Base-by-base conservation (phyloP, 2,113 vertebrate genomes). In the Hippopotamus amphibius region DNA sequence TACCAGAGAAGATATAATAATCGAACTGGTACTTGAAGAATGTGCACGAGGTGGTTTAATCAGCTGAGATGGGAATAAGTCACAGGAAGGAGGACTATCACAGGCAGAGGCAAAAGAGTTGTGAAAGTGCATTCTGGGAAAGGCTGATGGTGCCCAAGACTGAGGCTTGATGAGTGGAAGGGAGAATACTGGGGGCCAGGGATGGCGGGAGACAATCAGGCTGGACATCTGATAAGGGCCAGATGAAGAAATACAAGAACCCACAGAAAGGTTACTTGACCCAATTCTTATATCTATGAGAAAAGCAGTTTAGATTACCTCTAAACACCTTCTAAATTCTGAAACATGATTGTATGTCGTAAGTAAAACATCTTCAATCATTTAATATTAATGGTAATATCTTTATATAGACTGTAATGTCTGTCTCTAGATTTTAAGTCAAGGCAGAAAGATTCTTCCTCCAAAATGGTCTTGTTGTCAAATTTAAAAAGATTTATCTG, bases 311-410 rank as follows among this genome's bases (percentile, higher is more conserved):
- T 87, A 33, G 21, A 41, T 79, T 63, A 63, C 9, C 53, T 93
- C 30, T 55, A 63, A 94, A 93, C 28, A 24, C 28, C 91, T 83
- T 57, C 77, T 33, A 93, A 90, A 76, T 85, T 96, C 53, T 65
- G 63, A 84, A 85, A 28, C 26, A 22, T 26, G 30, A 26, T 63
- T 79, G 24, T 91, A 2, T 48, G n/a, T 88, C 16, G 84, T 79
- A 93, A 85, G 55, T 84, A 79, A 83, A 95, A 65, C 26, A 63
- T 37, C 43, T 53, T 50, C 12, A 50, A 0, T 88, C 59, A 48
- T 84, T 68, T 77, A 88, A 91, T 16, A 61, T 50, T n/a, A 59
- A 80, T 48, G 22, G 7, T 50, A 48, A 71, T 53, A 41, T 80
- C 26, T 50, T 96, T 63, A 59, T 74, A 46, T 10, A 71, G 50